Evolutionary conservation across 2,797 vertebrate genomes (phyloP).

Genomic region (Notamacropus eugenii): DNA sequence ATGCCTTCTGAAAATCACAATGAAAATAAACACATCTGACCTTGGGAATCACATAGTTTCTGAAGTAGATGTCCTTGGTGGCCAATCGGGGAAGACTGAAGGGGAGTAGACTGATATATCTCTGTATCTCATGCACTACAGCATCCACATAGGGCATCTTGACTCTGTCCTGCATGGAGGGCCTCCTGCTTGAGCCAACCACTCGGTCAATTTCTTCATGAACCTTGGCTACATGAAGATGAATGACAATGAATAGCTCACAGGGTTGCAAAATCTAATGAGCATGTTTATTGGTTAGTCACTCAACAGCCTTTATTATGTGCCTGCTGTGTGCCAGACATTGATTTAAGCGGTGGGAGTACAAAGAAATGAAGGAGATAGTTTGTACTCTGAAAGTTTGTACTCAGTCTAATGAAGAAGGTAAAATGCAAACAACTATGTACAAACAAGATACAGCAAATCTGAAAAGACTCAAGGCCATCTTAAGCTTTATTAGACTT

Average conservation of each 20-base stretch:
- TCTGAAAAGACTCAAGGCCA: not conserved
- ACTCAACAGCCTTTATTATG: not conserved
- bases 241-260: conserved; percentile 2
- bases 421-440: not conserved
- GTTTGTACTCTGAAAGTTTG: not conserved
- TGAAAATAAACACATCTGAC: conserved; percentile 59
- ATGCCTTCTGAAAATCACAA: not conserved
- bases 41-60: conserved; percentile 79
- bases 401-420: not conserved
- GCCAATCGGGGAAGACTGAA: conserved; percentile 71
- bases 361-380: not conserved
- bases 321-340: not conserved
- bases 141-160: conserved; percentile 81
- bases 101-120: conserved; percentile 74
- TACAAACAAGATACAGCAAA: not conserved
- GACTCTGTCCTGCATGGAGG: conserved; percentile 74
- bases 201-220: conserved; percentile 82
- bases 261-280: not conserved
- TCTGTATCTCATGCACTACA: conserved; percentile 80
- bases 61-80: conserved; percentile 73
- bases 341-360: not conserved
- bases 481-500: not conserved
- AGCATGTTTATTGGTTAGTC: not conserved
- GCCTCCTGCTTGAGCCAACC: conserved; percentile 68
- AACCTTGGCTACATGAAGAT: conserved; percentile 77